These are phyloP conservation scores for Limonius californicus DNA, from an alignment of 1,140 invertebrate genomes.

Conservation along the genomic window DNA sequence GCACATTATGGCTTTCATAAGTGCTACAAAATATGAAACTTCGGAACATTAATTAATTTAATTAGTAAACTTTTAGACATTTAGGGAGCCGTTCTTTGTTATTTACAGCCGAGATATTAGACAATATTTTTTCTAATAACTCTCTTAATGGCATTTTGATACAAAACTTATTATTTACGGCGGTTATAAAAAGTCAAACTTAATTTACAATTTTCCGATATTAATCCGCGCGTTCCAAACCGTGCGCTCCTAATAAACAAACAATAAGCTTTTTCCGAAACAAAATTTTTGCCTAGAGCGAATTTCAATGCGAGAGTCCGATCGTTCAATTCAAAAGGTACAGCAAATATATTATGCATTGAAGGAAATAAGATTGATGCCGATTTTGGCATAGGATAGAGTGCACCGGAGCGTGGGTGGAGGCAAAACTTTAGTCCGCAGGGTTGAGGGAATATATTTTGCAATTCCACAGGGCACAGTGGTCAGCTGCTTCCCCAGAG, in stretches of 20 bases:
- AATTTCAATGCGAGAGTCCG: slow-evolving; percentile 34
- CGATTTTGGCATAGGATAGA: slow-evolving; percentile 4
- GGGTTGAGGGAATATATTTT: slow-evolving; percentile 24
- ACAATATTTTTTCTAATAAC: slow-evolving; percentile 28
- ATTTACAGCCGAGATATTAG: slow-evolving; percentile 29
- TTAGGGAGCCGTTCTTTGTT: slow-evolving; percentile 25
- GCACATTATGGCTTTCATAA: slow-evolving; percentile 32
- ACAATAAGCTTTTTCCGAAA: background rate
- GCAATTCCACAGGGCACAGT: slow-evolving; percentile 34
- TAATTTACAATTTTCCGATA: background rate
- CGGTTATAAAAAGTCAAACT: background rate
- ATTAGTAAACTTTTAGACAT: slow-evolving; percentile 34
- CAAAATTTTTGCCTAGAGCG: slow-evolving; percentile 13
- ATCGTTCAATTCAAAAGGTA: slow-evolving; percentile 30
- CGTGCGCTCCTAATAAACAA: no score
- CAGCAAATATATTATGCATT: slow-evolving; percentile 40
- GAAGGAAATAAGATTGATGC: slow-evolving; percentile 30
- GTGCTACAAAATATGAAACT: slow-evolving; percentile 29
- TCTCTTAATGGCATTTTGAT: slow-evolving; percentile 22
- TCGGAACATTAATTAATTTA: slow-evolving; percentile 36
- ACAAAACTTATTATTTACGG: slow-evolving; percentile 17
- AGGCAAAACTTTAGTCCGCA: background rate
- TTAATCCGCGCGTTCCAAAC: background rate
- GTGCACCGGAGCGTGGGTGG: background rate
- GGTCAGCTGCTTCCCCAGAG: slow-evolving; percentile 36